Evolutionary conservation across 2,113 vertebrate species (phyloP).

Genomic region (Australoheros scitulus): DNA sequence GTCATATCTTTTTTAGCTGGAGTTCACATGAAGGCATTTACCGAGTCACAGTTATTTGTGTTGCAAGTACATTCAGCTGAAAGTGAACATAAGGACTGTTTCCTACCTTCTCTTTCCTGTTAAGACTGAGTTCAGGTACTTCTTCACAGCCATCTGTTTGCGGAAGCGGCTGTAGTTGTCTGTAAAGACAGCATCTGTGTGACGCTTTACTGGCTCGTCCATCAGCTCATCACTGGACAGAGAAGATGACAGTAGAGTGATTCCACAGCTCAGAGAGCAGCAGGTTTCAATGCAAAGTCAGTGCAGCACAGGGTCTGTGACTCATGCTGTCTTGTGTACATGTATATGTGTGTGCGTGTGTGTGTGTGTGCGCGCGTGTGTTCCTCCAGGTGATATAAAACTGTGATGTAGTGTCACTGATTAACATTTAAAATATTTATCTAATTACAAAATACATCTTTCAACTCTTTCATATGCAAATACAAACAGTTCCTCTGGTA

Average conservation of each 20-base stretch:
- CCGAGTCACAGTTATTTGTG: background rate
- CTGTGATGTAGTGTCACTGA: conserved; percentile 36
- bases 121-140: conserved; percentile 93
- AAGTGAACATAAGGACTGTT: background rate
- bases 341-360: background rate
- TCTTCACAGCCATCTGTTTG: conserved; percentile 97
- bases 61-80: background rate
- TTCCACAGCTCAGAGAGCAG: background rate
- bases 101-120: conserved; percentile 92
- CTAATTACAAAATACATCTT: conserved; percentile 53
- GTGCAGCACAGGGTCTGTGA: background rate
- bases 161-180: conserved; percentile 96
- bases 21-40: background rate
- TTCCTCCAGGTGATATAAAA: conserved; percentile 20
- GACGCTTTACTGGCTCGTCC: conserved; percentile 90
- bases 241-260: background rate
- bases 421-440: conserved; percentile 71
- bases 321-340: background rate
- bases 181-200: conserved; percentile 95
- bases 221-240: conserved; percentile 79
- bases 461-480: conserved; percentile 31
- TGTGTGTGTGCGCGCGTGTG: background rate
- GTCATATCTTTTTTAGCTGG: background rate
- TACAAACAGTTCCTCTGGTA: conserved; percentile 26
- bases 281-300: background rate